phyloP scores from a whole-genome alignment of 2,113 vertebrate species.

The Macheiramphus alcinus region DNA sequence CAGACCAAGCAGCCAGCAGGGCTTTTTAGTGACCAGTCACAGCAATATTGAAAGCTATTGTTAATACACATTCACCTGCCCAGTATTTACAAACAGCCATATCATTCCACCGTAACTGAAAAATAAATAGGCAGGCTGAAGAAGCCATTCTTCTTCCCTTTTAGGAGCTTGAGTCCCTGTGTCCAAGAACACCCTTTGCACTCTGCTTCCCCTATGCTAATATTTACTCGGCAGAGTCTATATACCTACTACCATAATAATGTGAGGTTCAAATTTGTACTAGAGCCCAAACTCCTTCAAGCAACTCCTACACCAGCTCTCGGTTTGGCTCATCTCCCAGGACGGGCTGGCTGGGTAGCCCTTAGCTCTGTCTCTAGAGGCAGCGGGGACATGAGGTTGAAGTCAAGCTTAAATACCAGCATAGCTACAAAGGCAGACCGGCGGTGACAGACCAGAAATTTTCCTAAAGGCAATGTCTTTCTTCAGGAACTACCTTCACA shows the following conservation, averaged over 20 bases:
- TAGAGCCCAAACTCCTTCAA: neutral
- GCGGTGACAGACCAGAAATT: neutral
- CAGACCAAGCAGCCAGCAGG: neutral
- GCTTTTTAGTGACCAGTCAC: neutral
- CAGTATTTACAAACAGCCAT: neutral
- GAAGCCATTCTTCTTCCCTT: neutral
- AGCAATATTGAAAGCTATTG: neutral
- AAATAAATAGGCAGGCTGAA: neutral
- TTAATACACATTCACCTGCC: neutral
- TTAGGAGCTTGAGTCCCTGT: fast-evolving
- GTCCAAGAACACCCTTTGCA: neutral
- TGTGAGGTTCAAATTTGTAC: neutral
- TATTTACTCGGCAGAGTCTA: neutral
- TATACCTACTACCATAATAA: neutral
- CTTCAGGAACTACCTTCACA: neutral
- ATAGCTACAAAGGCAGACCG: neutral
- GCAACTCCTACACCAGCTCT: neutral
- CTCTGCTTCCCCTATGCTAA: neutral
- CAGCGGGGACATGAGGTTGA: neutral
- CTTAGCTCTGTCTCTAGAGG: neutral
- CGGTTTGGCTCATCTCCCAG: neutral
- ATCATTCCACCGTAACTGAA: neutral
- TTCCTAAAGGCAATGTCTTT: neutral
- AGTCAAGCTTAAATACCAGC: neutral
- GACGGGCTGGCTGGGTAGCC: neutral